phyloP scores from a whole-genome alignment of 2,888 invertebrate genomes.

The Blera fallax region DNA sequence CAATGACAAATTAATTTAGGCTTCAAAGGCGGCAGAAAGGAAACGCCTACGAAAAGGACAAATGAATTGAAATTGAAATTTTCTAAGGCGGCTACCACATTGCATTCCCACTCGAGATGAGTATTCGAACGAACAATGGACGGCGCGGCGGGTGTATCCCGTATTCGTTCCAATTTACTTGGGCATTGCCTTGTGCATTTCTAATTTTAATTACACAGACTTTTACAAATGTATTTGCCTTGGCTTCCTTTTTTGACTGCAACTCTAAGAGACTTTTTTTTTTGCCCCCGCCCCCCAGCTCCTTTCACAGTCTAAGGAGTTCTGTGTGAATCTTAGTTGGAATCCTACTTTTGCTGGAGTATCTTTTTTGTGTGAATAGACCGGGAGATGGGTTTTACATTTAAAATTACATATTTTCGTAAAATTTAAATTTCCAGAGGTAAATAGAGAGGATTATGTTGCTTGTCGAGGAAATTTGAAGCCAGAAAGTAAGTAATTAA shows the following conservation, averaged over 20 bases:
- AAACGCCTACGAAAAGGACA: background rate
- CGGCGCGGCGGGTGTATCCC: background rate
- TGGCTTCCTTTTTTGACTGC: slow-evolving; percentile 42
- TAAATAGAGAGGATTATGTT: slow-evolving; percentile 47
- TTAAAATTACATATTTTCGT: slow-evolving; percentile 39
- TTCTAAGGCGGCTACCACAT: slow-evolving; percentile 11
- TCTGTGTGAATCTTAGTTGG: background rate
- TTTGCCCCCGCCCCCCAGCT: background rate
- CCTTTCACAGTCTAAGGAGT: background rate
- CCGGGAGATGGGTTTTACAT: background rate
- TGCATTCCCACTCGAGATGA: slow-evolving; percentile 5
- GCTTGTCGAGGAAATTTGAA: background rate
- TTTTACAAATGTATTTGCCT: too few relatives aligned
- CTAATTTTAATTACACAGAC: slow-evolving; percentile 64
- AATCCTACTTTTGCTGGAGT: background rate
- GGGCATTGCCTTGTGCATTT: slow-evolving; percentile 56
- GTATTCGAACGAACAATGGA: slow-evolving; percentile 32
- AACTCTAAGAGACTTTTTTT: slow-evolving; percentile 8
- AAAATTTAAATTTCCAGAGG: slow-evolving; percentile 52
- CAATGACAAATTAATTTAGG: slow-evolving; percentile 65
- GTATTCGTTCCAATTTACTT: slow-evolving; percentile 42
- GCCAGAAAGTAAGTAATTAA: slow-evolving; percentile 44
- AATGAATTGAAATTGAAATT: slow-evolving; percentile 54
- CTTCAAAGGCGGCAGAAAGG: background rate
- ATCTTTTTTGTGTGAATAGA: background rate